These are phyloP conservation scores for Phyllotreta striolata DNA, from an alignment of 2,888 invertebrate species.

Conservation along the genomic window DNA sequence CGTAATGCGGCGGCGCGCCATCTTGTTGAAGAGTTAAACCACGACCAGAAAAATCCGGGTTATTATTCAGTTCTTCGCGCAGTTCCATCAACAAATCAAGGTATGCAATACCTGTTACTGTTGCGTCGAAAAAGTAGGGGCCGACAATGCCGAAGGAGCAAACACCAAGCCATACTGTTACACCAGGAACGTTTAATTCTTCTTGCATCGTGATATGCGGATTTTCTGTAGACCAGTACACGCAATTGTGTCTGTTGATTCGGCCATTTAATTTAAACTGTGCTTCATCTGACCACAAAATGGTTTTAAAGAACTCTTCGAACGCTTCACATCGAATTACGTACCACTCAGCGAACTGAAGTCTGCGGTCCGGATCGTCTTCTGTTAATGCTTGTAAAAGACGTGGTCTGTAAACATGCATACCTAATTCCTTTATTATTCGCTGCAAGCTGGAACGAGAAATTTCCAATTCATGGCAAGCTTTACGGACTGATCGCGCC, in stretches of 20 bases:
- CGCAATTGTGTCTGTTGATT: conserved; percentile 47
- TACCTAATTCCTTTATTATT: too few relatives aligned
- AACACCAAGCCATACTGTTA: conserved; percentile 44
- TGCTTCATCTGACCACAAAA: background rate
- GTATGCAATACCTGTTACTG: too few relatives aligned
- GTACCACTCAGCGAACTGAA: conserved; percentile 43
- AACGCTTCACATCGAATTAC: conserved; percentile 32
- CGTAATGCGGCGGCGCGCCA: conserved; percentile 38
- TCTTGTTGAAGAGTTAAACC: conserved; percentile 30
- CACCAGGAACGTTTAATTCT: conserved; percentile 39
- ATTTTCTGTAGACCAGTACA: conserved; percentile 36
- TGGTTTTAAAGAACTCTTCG: conserved; percentile 18
- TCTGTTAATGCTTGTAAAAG: conserved; percentile 33
- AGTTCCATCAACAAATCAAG: too few relatives aligned
- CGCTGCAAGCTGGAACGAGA: too few relatives aligned
- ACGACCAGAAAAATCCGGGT: conserved; percentile 1
- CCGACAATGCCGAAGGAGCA: conserved; percentile 42
- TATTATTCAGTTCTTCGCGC: conserved; percentile 16
- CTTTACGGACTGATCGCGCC: too few relatives aligned
- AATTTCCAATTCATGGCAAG: too few relatives aligned
- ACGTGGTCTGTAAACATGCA: conserved; percentile 35
- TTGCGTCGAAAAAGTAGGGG: conserved; percentile 36
- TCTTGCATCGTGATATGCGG: conserved; percentile 37
- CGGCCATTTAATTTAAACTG: conserved; percentile 46
- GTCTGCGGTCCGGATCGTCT: conserved; percentile 21